Percentiles rank a stretch among this genome's conserved stretches.
phyloP scores from a whole-genome alignment of 2,888 invertebrate genomes.

The Mechanitis messenoides region DNA sequence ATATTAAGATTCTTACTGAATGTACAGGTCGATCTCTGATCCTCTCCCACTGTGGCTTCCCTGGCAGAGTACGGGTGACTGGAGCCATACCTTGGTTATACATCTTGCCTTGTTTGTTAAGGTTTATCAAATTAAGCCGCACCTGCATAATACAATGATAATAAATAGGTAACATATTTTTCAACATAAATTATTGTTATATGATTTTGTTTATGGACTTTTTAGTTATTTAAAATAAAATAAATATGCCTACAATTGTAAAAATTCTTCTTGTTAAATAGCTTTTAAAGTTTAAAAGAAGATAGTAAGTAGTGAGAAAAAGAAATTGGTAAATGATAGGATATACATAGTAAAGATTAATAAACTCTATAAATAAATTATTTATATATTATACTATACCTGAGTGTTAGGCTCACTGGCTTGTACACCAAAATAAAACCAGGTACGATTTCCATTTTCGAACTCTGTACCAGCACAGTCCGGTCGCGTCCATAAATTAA shows the following conservation, averaged over 20 bases:
- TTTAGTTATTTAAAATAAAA: background rate
- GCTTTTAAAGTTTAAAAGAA: too few species aligned
- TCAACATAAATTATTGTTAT: background rate
- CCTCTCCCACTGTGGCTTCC: slow-evolving; percentile 88
- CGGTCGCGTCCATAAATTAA: slow-evolving; percentile 92
- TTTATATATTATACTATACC: slow-evolving; percentile 47
- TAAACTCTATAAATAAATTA: too few species aligned
- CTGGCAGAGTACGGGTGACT: slow-evolving; percentile 84
- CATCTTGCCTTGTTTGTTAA: slow-evolving; percentile 93
- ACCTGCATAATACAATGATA: slow-evolving; percentile 60
- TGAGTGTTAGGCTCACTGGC: slow-evolving; percentile 71
- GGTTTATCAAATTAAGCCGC: slow-evolving; percentile 89
- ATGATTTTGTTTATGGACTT: background rate
- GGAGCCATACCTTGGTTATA: slow-evolving; percentile 94
- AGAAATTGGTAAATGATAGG: too few species aligned
- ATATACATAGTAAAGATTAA: too few species aligned
- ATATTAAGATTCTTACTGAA: slow-evolving; percentile 70
- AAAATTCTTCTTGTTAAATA: too few species aligned
- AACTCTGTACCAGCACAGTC: slow-evolving; percentile 91
- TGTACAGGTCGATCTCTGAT: slow-evolving; percentile 87
- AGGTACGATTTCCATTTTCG: slow-evolving; percentile 93
- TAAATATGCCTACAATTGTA: too few species aligned
- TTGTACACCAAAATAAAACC: slow-evolving; percentile 93
- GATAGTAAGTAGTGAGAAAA: too few species aligned
- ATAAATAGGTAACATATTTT: background rate